Percentiles rank a stretch among this genome's conserved stretches.
phyloP scores from a whole-genome alignment of 2,888 invertebrate genomes.

The Tachina lurida region DNA sequence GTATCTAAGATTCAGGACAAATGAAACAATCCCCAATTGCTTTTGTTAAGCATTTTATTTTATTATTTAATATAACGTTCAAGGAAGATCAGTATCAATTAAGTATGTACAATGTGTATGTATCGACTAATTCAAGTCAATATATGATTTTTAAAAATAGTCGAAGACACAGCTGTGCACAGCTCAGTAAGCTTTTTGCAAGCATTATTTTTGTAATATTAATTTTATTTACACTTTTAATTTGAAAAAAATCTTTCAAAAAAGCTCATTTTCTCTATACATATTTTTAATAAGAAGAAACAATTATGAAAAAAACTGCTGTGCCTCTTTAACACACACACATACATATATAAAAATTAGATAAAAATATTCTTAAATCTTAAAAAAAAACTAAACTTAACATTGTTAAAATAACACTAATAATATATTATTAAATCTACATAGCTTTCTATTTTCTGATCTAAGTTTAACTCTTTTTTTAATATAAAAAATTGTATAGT shows the following conservation, averaged over 20 bases:
- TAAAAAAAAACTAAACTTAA: neutral
- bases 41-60: constrained; percentile 11
- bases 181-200: no score
- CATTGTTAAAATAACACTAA: neutral
- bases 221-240: neutral
- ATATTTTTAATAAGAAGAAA: neutral
- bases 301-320: constrained; percentile 73
- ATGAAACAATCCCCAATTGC: neutral
- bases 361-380: constrained; percentile 24
- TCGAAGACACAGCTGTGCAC: no score
- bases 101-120: no score
- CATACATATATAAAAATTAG: neutral
- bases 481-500: constrained; percentile 63
- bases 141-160: no score
- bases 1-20: neutral
- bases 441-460: constrained; percentile 63
- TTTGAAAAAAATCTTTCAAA: neutral
- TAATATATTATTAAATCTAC: constrained; percentile 10
- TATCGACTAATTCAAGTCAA: no score
- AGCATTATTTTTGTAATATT: neutral
- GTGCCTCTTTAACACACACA: constrained; percentile 73
- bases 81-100: no score
- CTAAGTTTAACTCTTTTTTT: constrained; percentile 62
- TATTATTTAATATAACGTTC: neutral
- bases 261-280: neutral